Evolutionary conservation across 2,113 vertebrate genomes (phyloP), one percentile per base, ranked within the genome.

Genomic region (Sarotherodon lohbergeri): DNA sequence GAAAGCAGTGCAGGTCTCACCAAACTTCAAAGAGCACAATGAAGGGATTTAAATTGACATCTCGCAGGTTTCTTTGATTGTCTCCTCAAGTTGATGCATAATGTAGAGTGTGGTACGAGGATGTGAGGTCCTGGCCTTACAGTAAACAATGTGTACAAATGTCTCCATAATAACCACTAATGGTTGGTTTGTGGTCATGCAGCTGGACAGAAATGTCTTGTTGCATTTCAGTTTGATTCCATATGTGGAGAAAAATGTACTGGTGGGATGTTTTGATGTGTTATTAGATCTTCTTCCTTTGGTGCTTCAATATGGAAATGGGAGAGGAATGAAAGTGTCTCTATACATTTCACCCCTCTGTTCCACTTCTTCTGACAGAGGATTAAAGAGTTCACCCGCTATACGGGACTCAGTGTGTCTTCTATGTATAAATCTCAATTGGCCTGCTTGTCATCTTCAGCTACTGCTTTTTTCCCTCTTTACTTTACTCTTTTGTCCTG

Each of bases 351-450:
- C 46, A 4, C 54, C 24, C 46, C 8, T 3, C 16, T 66, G 29
- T 63, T 83, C 56, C 32, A 7, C 55, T 68, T 83, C 41, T 14
- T 55, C 81, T 91, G 89, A 89, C 89, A 56, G 89, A 78, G 87
- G 83, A 91, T 91, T 88, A 91, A 90, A 86, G 50, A 59, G 80
- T 83, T 85, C 5, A 13, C 56, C 85, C 41, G 59, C 80, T 57
- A 2, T 32, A 29, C 11, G 1, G 8, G 34, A 78, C 82, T 52
- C 29, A 2, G n/a, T 10, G 50, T 34, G 14, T 71, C 57, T 83
- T 12, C 56, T 84, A 46, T 9, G 13, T 80, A 80, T 16, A 16
- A 89, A 59, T 83, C 90, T 87, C 83, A 41, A 9, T 54, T 52
- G 61, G 50, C 52, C 82, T 56, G 76, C 81, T 89, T 52, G 1